These are phyloP conservation scores for Globodera rostochiensis DNA, from an alignment of 1,140 invertebrate species.

Conservation along the genomic window DNA sequence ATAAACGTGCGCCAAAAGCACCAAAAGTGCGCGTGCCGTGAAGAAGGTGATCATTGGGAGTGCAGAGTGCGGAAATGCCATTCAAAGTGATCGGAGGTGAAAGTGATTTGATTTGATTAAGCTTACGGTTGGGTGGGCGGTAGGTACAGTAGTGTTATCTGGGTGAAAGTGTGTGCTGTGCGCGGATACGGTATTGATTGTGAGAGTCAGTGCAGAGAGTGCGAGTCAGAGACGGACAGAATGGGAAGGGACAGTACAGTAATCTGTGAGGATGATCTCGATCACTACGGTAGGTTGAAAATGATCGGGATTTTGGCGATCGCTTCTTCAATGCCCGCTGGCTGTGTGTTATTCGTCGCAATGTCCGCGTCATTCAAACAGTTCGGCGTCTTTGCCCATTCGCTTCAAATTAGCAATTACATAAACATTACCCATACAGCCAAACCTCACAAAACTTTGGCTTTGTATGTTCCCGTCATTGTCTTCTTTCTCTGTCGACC, in stretches of 20 bases:
- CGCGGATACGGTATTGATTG: neutral
- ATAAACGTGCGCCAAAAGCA: conserved; percentile 20
- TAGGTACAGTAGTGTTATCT: no score
- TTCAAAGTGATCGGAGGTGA: neutral
- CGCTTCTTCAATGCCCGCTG: no score
- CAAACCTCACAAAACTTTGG: no score
- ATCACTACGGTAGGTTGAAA: no score
- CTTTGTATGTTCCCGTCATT: neutral
- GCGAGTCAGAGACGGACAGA: neutral
- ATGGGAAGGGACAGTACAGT: neutral
- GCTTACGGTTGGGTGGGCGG: neutral
- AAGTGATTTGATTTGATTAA: neutral
- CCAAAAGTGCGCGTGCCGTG: conserved; percentile 15
- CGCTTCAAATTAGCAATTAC: neutral
- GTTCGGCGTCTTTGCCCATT: neutral
- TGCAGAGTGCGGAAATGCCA: neutral
- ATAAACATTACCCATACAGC: neutral
- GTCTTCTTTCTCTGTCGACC: neutral
- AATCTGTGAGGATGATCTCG: neutral
- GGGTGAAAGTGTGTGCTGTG: no score
- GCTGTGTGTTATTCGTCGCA: neutral
- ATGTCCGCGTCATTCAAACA: neutral
- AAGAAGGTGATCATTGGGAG: neutral
- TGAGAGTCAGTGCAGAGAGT: neutral
- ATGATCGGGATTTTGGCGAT: no score